These are phyloP conservation scores for Meteorus colon DNA, from an alignment of 2,888 invertebrate species.

Conservation along the genomic window DNA sequence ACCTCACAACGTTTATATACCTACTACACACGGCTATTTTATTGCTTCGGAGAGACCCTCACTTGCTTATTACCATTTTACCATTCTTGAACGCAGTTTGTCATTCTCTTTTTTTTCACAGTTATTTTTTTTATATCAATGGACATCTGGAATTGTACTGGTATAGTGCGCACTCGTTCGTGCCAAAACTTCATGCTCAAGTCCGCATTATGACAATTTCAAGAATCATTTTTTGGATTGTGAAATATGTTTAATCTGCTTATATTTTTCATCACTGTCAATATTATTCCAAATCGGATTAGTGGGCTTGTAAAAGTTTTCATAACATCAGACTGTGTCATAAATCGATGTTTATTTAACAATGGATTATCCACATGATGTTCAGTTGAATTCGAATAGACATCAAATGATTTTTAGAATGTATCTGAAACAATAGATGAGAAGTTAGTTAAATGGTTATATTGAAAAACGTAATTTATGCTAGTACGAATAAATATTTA, in stretches of 20 bases:
- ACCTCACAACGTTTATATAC: conserved; percentile 16
- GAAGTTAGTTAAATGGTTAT: neutral
- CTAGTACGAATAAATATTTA: neutral
- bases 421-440: neutral
- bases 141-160: too few species aligned
- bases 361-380: conserved; percentile 4
- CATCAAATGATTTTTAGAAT: neutral
- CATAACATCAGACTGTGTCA: neutral
- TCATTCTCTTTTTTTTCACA: neutral
- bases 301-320: neutral
- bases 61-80: conserved; percentile 10
- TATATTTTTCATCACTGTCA: neutral
- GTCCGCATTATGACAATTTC: too few species aligned
- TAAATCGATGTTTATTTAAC: neutral
- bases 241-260: neutral
- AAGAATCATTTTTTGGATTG: neutral
- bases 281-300: conserved; percentile 2
- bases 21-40: conserved; percentile 20
- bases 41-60: conserved; percentile 18
- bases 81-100: neutral
- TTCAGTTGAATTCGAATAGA: neutral
- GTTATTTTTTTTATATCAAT: conserved; percentile 5
- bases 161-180: too few species aligned
- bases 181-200: too few species aligned
- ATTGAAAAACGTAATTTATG: neutral